These are phyloP conservation scores for Coelinius sp. DNA, from an alignment of 2,888 invertebrate genomes.

Conservation along the genomic window DNA sequence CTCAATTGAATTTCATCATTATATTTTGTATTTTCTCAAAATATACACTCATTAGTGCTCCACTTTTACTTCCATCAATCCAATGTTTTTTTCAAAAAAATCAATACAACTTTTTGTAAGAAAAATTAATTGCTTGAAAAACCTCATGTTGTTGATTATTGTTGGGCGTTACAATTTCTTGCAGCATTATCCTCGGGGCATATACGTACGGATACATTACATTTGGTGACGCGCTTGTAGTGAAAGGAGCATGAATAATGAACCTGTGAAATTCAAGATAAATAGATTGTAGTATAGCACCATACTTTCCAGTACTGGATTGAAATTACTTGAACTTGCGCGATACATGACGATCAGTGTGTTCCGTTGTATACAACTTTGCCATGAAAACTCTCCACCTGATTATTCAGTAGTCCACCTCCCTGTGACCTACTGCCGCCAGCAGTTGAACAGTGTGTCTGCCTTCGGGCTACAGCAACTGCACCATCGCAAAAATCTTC, in stretches of 20 bases:
- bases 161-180: neutral
- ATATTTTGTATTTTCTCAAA: too few relatives aligned
- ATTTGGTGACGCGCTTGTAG: slow-evolving; percentile 5
- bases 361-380: slow-evolving; percentile 3
- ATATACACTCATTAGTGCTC: neutral
- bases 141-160: neutral
- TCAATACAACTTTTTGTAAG: neutral
- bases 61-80: neutral
- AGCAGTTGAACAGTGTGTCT: slow-evolving; percentile 11
- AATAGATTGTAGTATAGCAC: neutral
- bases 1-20: too few relatives aligned
- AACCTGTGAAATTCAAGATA: neutral
- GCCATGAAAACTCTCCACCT: slow-evolving; percentile 11
- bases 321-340: slow-evolving; percentile 19
- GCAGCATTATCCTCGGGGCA: neutral
- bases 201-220: neutral
- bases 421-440: slow-evolving; percentile 22
- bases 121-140: neutral
- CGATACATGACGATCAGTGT: slow-evolving; percentile 14
- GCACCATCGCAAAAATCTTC: slow-evolving; percentile 13
- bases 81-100: neutral
- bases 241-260: slow-evolving; percentile 12
- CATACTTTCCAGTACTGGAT: neutral
- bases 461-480: neutral
- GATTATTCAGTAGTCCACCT: slow-evolving; percentile 18